A percentile compares a stretch with the other conserved stretches of the same genome.
phyloP scores from a whole-genome alignment of 2,888 invertebrate genomes.

The Andrena praecox region DNA sequence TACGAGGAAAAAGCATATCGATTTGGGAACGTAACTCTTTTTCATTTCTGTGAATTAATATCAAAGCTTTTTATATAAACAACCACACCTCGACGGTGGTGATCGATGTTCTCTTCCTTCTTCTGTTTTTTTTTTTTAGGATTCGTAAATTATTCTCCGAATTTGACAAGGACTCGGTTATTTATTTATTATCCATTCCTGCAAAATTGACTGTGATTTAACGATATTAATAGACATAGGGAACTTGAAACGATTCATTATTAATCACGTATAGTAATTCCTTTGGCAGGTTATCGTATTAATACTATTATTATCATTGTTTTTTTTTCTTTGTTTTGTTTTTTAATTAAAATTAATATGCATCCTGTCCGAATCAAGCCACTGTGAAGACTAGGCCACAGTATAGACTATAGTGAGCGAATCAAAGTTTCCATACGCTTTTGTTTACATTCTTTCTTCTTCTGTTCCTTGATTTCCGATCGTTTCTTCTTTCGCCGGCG shows the following conservation, averaged over 20 bases:
- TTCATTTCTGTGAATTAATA: slow-evolving; percentile 49
- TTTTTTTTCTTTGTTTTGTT: slow-evolving; percentile 23
- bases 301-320: slow-evolving; percentile 55
- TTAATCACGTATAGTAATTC: slow-evolving; percentile 45
- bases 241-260: slow-evolving; percentile 61
- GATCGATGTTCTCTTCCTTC: slow-evolving; percentile 16
- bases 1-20: slow-evolving; percentile 23
- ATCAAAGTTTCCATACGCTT: slow-evolving; percentile 43
- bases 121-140: slow-evolving; percentile 14
- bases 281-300: slow-evolving; percentile 57
- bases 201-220: slow-evolving; percentile 82
- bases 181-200: slow-evolving; percentile 73
- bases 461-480: slow-evolving; percentile 40
- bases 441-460: slow-evolving; percentile 6
- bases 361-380: slow-evolving; percentile 60
- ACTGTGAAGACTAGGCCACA: slow-evolving; percentile 55
- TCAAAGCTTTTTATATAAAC: slow-evolving; percentile 21
- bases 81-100: slow-evolving; percentile 2
- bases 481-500: slow-evolving; percentile 55
- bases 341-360: slow-evolving; percentile 54
- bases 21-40: slow-evolving; percentile 41
- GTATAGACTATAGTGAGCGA: slow-evolving; percentile 55
- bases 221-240: slow-evolving; percentile 75
- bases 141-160: slow-evolving; percentile 50
- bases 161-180: slow-evolving; percentile 52